Conservation (phyloP, 2,113 vertebrate species). For the Oenanthe oenanthe region DNA sequence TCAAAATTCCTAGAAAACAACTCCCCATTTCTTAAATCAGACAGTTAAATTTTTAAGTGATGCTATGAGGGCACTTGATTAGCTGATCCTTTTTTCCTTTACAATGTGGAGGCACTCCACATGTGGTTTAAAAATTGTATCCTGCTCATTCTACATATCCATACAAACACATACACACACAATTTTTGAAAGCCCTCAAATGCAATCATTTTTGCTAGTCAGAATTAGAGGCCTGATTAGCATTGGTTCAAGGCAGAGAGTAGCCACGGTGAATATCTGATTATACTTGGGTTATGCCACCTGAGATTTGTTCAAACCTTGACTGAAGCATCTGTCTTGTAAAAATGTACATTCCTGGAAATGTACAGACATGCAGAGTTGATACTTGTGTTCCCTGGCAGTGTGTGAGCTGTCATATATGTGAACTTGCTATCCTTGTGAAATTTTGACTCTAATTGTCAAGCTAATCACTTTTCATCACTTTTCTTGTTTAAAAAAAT, state of each 20-base stretch:
- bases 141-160: not conserved
- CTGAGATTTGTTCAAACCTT: not conserved
- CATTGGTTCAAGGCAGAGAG: not conserved
- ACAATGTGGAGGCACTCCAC: not conserved
- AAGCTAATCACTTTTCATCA: not conserved
- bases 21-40: not conserved
- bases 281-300: not conserved
- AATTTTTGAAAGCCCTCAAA: not conserved
- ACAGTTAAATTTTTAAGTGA: not conserved
- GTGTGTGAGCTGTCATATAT: not conserved
- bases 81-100: not conserved
- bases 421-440: not conserved
- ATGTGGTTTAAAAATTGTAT: not conserved
- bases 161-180: not conserved
- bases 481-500: not conserved
- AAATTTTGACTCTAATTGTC: not conserved
- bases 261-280: not conserved
- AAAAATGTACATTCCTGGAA: conserved; percentile 6
- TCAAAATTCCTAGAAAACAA: not conserved
- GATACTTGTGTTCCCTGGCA: not conserved
- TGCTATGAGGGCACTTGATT: not conserved
- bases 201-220: not conserved
- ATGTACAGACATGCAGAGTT: not conserved
- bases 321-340: not conserved
- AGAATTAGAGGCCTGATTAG: not conserved